phyloP scores from a whole-genome alignment of 2,113 vertebrate species.

The Toxotes jaculatrix region DNA sequence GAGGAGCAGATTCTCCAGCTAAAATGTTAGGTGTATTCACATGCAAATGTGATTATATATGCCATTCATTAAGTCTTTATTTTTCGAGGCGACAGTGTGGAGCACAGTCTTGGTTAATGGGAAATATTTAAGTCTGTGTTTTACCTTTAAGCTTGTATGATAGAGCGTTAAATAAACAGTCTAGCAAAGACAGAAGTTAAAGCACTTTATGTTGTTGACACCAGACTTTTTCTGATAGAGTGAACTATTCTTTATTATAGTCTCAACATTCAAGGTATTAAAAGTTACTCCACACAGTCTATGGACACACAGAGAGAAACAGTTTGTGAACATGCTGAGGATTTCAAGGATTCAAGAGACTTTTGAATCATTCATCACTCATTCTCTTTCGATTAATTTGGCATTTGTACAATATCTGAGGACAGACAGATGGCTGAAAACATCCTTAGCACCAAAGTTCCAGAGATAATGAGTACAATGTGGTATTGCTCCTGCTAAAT shows the following conservation, averaged over 20 bases:
- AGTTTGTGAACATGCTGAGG: conserved; percentile 13
- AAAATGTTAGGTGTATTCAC: background rate
- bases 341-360: conserved; percentile 7
- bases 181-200: background rate
- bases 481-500: background rate
- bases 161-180: conserved; percentile 1
- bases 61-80: background rate
- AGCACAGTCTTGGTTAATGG: background rate
- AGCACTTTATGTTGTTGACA: conserved; percentile 51
- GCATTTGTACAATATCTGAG: conserved; percentile 73
- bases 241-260: conserved; percentile 41
- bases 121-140: background rate
- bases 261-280: conserved; percentile 32
- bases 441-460: conserved; percentile 76
- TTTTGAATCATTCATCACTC: conserved; percentile 17
- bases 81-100: background rate
- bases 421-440: conserved; percentile 63
- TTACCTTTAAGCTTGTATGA: conserved; percentile 1
- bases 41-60: background rate
- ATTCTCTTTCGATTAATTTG: conserved; percentile 74
- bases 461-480: conserved; percentile 38
- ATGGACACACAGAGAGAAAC: conserved; percentile 40
- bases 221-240: background rate
- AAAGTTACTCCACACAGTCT: conserved; percentile 19
- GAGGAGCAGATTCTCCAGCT: background rate